Evolutionary conservation across 2,888 invertebrate genomes (phyloP), one percentile per base, ranked within the genome.

Genomic region (Philereme transversata): DNA sequence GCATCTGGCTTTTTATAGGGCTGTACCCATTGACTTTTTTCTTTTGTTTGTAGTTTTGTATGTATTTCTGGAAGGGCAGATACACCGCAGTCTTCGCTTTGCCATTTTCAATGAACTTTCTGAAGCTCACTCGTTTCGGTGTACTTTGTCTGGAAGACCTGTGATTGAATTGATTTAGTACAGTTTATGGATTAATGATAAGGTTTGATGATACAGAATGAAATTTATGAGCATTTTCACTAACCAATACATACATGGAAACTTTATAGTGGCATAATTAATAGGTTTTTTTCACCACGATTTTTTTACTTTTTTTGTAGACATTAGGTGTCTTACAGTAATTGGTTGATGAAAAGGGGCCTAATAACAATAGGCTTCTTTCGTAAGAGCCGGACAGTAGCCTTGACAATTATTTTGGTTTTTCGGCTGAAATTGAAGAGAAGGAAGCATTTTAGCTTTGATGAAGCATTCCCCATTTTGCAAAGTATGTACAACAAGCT

Each of bases 31-130:
- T 80, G 0, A 76, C 67, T 65, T 88, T 90, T 69, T 88, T 91
- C 73, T 90, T 91, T 8, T 82, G 77, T 69, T 84, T 88, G 65
- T 90, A 90, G 62, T 82, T 90, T 64, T 91, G 86, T 50, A 90
- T 86, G 62, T 88, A 87, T 63, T 90, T 90, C 62, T 84, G 93
- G 74, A 96, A 96, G 8, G 96, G 95, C 93, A 95, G 94, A 74
- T 96, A 96, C 62, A 93, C 93, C 7, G 92, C 89, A 9, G 89
- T 90, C 75, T 90, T 88, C 8, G 85, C 86, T 64, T 86, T 85
- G 35, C 86, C 86, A 70, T 89, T 92, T 71, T 93, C 91, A 67
- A 92, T 86, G 55, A 91, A 81, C 70, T 87, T 89, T 4, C 88
- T 82, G 63, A 92, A 91, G 71, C 89, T 92, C 4, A 90, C 91